Percentiles rank a stretch among this genome's conserved stretches.
Evolutionary conservation across 2,113 vertebrate genomes (phyloP).

Genomic region (Actenoides lindsayi): DNA sequence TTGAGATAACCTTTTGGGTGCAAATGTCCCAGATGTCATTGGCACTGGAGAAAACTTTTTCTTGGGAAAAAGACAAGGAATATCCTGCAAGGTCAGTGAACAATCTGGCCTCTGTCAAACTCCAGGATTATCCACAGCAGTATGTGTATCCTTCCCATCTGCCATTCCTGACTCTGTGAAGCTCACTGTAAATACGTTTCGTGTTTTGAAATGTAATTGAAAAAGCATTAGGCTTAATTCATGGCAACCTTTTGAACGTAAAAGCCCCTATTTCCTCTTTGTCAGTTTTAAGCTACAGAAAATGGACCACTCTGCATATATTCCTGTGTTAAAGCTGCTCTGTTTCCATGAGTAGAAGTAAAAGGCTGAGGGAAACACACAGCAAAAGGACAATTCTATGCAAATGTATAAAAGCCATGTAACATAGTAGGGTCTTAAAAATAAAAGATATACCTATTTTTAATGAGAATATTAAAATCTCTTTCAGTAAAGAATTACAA

Average conservation of each 20-base stretch:
- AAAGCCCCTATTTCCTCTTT: slow-evolving; percentile 27
- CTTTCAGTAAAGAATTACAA: background rate
- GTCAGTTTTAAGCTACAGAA: slow-evolving; percentile 11
- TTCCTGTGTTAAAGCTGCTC: background rate
- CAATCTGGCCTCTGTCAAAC: background rate
- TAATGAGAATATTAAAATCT: background rate
- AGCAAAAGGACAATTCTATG: background rate
- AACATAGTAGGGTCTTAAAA: background rate
- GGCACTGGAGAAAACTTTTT: background rate
- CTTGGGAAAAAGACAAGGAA: background rate
- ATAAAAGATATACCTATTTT: background rate
- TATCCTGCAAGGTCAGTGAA: slow-evolving; percentile 4
- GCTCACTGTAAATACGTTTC: slow-evolving; percentile 53
- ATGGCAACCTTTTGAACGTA: slow-evolving; percentile 27
- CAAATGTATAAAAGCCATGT: background rate
- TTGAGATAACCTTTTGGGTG: background rate
- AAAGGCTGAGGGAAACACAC: background rate
- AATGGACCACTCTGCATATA: background rate
- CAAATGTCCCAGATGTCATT: background rate
- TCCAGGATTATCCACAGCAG: slow-evolving; percentile 40
- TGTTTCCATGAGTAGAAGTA: background rate
- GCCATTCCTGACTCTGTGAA: slow-evolving; percentile 38
- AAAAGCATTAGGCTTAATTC: slow-evolving; percentile 70
- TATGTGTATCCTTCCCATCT: slow-evolving; percentile 52
- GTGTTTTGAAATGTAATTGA: slow-evolving; percentile 64